Base-by-base conservation (phyloP, 2,888 invertebrate genomes). In the Leptogaster cylindrica region DNA sequence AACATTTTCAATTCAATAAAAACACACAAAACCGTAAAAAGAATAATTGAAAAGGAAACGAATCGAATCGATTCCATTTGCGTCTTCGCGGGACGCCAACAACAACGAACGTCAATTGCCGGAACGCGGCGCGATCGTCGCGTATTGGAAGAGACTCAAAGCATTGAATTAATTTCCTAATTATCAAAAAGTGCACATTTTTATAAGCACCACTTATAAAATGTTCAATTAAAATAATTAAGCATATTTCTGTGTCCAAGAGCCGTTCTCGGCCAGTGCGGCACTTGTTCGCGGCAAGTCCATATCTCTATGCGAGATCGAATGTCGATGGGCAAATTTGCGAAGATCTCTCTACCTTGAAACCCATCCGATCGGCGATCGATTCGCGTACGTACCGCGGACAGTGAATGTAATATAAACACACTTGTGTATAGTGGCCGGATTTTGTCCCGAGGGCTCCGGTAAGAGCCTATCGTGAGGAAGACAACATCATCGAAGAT, bases 191-290 rank as follows among this genome's bases (percentile, higher is more conserved):
- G 33, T 55, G 36, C 55, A 20, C 16, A 55, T 61, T 44, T 61
- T 27, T 44, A 27, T 44, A 28, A 44, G 44, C 28, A n/a, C n/a
- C 41, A 27, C 16, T 27, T 27, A 63, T 28, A 63, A 63, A 44
- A 41, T 27, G 63, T 28, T 44, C 63, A 63, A 63, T 63, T 63
- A 63, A 63, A 63, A 63, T 46, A 63, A 63, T 63, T 63, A 63
- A 46, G 18, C 41, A 61, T 61, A 61, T 41, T 41, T 33, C n/a
- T 25, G 39, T 14, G 14, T 20, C 16, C 33, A 16, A 18, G 18
- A 12, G 33, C 14, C 33, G 33, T 16, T 14, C 23, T n/a, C n/a
- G n/a, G n/a, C 27, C 28, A 14, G 23, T 25, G 16, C 33, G 12
- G 23, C 52, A 52, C 5, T 2, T 10, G 31, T 52, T 52, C 52